phyloP scores from a whole-genome alignment of 2,113 vertebrate genomes.

The Sinocyclocheilus anophthalmus region DNA sequence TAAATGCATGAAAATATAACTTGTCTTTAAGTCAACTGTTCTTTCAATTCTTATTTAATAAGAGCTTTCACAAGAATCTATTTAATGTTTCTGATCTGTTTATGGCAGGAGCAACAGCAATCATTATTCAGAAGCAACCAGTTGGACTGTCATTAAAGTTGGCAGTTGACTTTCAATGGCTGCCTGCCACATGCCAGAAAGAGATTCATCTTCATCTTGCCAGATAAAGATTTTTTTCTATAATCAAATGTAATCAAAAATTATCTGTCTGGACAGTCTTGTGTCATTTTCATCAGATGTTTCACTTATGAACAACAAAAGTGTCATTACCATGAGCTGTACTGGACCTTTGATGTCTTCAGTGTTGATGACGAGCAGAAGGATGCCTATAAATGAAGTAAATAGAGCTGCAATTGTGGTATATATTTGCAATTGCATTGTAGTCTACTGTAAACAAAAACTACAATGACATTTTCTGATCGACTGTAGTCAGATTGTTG shows the following conservation, averaged over 20 bases:
- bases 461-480: neutral
- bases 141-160: neutral
- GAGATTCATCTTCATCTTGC: neutral
- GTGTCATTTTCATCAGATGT: neutral
- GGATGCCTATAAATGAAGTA: conserved; percentile 74
- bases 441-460: conserved; percentile 2
- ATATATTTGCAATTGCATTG: conserved; percentile 46
- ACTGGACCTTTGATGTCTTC: conserved; percentile 70
- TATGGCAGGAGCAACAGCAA: neutral
- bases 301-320: neutral
- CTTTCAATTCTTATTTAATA: neutral
- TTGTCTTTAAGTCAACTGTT: neutral
- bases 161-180: neutral
- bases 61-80: neutral
- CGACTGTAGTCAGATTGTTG: neutral
- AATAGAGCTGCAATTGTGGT: conserved; percentile 65
- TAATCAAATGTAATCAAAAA: neutral
- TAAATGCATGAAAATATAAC: neutral
- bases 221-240: neutral
- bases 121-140: neutral
- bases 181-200: neutral
- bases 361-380: conserved; percentile 76
- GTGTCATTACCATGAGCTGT: conserved; percentile 76
- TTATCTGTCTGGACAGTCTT: neutral
- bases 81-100: neutral